phyloP scores from a whole-genome alignment of 2,888 invertebrate genomes.

The Drosophila flavopinicola region DNA sequence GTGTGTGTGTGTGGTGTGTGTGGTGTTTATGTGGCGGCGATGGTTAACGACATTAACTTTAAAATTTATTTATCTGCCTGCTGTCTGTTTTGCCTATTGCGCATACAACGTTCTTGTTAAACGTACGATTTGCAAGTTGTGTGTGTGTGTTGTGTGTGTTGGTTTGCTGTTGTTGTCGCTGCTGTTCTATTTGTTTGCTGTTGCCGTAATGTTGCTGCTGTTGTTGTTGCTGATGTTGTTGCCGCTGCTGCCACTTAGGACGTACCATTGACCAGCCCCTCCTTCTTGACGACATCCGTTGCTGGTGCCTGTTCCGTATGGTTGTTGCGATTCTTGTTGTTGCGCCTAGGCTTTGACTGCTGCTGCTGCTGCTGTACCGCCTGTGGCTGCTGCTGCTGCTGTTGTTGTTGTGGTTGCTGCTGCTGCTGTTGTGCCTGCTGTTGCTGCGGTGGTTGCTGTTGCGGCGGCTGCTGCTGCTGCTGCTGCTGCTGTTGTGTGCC shows the following conservation, averaged over 20 bases:
- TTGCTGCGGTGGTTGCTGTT: constrained; percentile 41
- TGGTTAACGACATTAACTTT: constrained; percentile 55
- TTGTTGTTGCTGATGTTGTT: constrained; percentile 28
- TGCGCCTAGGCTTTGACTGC: constrained; percentile 81
- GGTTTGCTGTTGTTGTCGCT: constrained; percentile 25
- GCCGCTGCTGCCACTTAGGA: constrained; percentile 73
- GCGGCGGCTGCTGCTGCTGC: constrained; percentile 57
- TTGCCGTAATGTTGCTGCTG: constrained; percentile 20
- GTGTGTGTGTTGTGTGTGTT: constrained; percentile 22
- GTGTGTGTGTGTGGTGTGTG: constrained; percentile 27
- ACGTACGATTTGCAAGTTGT: constrained; percentile 56
- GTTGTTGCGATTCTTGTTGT: constrained; percentile 81
- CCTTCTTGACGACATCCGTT: constrained; percentile 82
- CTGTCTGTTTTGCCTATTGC: constrained; percentile 29
- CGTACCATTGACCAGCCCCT: constrained; percentile 84
- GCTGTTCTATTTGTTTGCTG: constrained; percentile 25
- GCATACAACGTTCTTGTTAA: constrained; percentile 51
- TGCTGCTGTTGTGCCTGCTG: constrained; percentile 52
- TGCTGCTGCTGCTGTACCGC: constrained; percentile 64
- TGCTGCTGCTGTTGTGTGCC: constrained; percentile 64
- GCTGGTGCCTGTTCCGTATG: constrained; percentile 74
- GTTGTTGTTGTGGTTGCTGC: constrained; percentile 55
- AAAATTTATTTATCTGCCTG: constrained; percentile 56
- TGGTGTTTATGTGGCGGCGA: constrained; percentile 40
- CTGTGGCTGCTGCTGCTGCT: constrained; percentile 52